Percentiles rank a stretch among this genome's conserved stretches.
Conservation (phyloP, 2,797 vertebrate species). For the Lutjanus campechanus region DNA sequence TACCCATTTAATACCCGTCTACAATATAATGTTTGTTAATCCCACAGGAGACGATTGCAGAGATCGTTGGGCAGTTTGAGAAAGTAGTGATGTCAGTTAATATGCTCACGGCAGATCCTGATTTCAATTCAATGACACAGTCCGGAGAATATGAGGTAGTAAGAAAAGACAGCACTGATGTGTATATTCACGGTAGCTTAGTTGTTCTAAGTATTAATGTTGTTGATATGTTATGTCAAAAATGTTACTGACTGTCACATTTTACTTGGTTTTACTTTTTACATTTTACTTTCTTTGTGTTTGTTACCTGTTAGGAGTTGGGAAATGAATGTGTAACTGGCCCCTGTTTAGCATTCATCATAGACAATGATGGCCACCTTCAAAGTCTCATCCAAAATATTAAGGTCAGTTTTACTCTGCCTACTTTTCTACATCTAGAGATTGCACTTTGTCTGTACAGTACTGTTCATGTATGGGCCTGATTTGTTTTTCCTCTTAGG, state of each 20-base stretch:
- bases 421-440: background rate
- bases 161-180: background rate
- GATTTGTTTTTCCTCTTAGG: constrained; percentile 70
- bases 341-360: constrained; percentile 83
- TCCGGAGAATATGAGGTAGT: constrained; percentile 77
- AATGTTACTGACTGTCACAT: background rate
- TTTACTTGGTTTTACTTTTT: background rate
- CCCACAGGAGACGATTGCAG: constrained; percentile 80
- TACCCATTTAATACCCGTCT: background rate
- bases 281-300: constrained; percentile 28
- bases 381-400: constrained; percentile 81
- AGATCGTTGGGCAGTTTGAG: constrained; percentile 84
- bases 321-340: constrained; percentile 81
- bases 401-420: constrained; percentile 79
- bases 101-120: constrained; percentile 83
- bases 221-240: background rate
- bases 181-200: background rate
- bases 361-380: constrained; percentile 86
- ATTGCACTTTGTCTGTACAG: background rate
- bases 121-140: constrained; percentile 84
- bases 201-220: background rate
- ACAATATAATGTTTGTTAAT: background rate
- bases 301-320: constrained; percentile 60
- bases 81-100: constrained; percentile 84
- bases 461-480: background rate